Percentiles rank a stretch among this genome's conserved stretches.
These are phyloP conservation scores for Cyclopterus lumpus DNA, from an alignment of 2,797 vertebrate species.

Conservation along the genomic window DNA sequence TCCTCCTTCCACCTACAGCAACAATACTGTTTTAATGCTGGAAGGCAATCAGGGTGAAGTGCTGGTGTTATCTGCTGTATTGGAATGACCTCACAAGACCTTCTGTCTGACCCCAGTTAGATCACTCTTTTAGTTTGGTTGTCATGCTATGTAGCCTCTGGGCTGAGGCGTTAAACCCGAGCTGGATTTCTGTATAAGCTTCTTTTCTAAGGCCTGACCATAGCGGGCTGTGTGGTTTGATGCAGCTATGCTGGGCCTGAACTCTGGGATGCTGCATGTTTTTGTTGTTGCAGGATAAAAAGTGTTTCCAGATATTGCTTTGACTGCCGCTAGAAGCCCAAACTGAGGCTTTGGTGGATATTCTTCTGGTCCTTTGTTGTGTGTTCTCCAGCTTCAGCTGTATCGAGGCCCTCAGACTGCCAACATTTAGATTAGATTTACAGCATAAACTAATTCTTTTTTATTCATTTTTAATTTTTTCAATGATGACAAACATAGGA, in stretches of 20 bases:
- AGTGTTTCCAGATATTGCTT: slow-evolving; percentile 82
- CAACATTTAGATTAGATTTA: slow-evolving; percentile 51
- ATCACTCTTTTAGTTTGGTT: slow-evolving; percentile 42
- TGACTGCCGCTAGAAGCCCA: slow-evolving; percentile 70
- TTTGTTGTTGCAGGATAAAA: slow-evolving; percentile 74
- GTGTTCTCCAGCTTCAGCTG: slow-evolving; percentile 65
- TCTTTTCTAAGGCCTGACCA: slow-evolving; percentile 66
- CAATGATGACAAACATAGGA: slow-evolving; percentile 13
- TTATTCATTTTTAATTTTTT: slow-evolving; percentile 49
- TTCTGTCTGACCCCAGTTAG: slow-evolving; percentile 44
- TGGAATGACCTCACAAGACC: slow-evolving; percentile 60
- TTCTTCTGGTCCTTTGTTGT: slow-evolving; percentile 73
- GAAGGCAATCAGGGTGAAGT: slow-evolving; percentile 40
- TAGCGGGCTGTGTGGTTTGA: slow-evolving; percentile 74
- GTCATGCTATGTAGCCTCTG: slow-evolving; percentile 62
- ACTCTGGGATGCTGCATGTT: slow-evolving; percentile 70
- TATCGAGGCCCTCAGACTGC: slow-evolving; percentile 41
- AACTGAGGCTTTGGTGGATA: slow-evolving; percentile 75
- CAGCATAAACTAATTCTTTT: slow-evolving; percentile 39
- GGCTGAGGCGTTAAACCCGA: slow-evolving; percentile 63
- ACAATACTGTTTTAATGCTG: slow-evolving; percentile 55
- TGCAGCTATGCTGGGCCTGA: slow-evolving; percentile 69
- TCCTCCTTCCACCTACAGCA: slow-evolving; percentile 34
- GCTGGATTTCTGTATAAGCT: slow-evolving; percentile 65
- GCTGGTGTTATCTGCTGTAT: slow-evolving; percentile 41